phyloP scores from a whole-genome alignment of 35 echinoderm and acorn worm genomes.

The Amphiura filiformis region DNA sequence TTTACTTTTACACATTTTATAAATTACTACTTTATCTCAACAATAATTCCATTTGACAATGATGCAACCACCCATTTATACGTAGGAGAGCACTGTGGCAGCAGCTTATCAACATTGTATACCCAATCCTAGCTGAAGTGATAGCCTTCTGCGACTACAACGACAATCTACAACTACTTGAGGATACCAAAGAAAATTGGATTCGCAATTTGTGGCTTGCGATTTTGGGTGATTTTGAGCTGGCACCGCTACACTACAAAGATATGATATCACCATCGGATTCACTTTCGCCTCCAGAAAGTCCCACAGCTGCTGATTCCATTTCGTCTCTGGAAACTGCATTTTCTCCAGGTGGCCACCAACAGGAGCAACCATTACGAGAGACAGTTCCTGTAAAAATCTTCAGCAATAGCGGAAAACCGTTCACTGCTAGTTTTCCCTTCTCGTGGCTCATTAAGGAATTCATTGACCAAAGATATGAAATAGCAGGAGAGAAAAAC shows the following conservation, averaged over 20 bases:
- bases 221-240: neutral
- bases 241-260: neutral
- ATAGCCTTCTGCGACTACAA: neutral
- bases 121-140: neutral
- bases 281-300: too few relatives aligned
- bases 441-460: neutral
- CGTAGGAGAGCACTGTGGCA: neutral
- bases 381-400: neutral
- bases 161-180: neutral
- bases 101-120: neutral
- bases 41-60: too few relatives aligned
- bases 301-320: too few relatives aligned
- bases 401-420: neutral
- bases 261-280: neutral
- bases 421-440: neutral
- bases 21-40: too few relatives aligned
- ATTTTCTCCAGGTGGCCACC: too few relatives aligned
- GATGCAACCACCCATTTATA: too few relatives aligned
- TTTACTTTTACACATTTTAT: too few relatives aligned
- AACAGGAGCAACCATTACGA: too few relatives aligned
- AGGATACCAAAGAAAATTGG: neutral
- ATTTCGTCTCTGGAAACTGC: neutral
- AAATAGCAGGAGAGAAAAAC: neutral
- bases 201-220: neutral
- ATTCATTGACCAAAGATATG: neutral